Evolutionary conservation across 2,113 vertebrate species (phyloP), one percentile per base, ranked within the genome.

Genomic region (Pimephales promelas): DNA sequence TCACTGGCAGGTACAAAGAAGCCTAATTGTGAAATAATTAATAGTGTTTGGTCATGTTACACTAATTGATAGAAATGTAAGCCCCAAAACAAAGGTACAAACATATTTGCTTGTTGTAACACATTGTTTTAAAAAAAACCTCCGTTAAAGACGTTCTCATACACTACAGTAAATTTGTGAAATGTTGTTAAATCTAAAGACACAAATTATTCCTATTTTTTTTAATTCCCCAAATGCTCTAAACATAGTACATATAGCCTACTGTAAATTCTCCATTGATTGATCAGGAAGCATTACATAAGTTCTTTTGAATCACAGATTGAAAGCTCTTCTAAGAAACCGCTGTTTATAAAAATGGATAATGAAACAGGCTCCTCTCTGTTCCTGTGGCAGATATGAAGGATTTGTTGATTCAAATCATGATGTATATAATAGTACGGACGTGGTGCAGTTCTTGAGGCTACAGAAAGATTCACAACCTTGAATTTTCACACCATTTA

Each of bases 1-100:
- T 89, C 85, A 86, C 64, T 88, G 90, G 88, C 89, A 64, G 88
- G 88, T 90, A 49, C 74, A 75, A 49, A 61, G 75, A 43, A 70
- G 8, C 45, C 16, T n/a, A 22, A 79, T 36, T 36, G 57, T 57
- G 77, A 56, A 70, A 72, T 57, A 79, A 64, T 81, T 70, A 34
- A n/a, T 47, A 24, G 45, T 59, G 79, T 73, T 64, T 70, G 79
- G 45, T 43, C 9, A 56, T 49, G 28, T 64, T 62, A 61, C 64
- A 36, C 70, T 49, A 47, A 82, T 82, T 56, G 47, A 59, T 62
- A 47, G 16, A 62, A 75, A 79, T 47, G 10, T 11, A 28, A 31
- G 57, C 14, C 10, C 57, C 3, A 4, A 13, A 31, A n/a, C n/a
- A n/a, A n/a, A n/a, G n/a, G n/a, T n/a, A n/a, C n/a, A n/a, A n/a